Evolutionary conservation across 92 coral and sea anemone species (phyloP), one percentile per base, ranked within the genome.

Genomic region (Palythoa grandis): DNA sequence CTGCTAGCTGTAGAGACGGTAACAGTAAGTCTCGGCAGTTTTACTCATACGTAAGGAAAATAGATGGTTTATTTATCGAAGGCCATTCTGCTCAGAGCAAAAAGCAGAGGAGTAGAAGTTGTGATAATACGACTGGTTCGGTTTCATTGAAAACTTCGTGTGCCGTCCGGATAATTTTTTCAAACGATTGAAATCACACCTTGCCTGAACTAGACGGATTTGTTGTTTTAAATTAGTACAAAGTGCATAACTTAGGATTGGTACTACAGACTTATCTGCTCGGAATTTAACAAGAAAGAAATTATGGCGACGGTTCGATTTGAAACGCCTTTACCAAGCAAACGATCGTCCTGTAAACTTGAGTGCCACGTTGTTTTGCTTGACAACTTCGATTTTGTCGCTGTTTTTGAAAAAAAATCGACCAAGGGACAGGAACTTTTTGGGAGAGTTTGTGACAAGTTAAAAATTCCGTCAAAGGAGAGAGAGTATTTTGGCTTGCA

Each of bases 331-430:
- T 38, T 77, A 35, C 74, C 74, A 67, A 80, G 50, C 74, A 80
- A 80, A 53, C 82, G 86, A 48, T 77, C 87, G 38, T 91, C 91
- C 17, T 72, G 89, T 19, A 92, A 85, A 48, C 95, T 94, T 0
- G 78, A 84, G 54, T 92, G 98, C 80, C 94, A 94, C 76, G 91
- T 92, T n/a, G 95, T 94, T 7, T 90, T 94, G 72, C 92, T 94
- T 6, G 92, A 94, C 65, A 92, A 94, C 72, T 86, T 89, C 16
- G 86, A 89, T 52, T 94, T 90, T 71, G 86, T 72, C 29, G 90
- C 91, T 19, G 83, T 70, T 1, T 92, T 92, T 75, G 98, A 92
- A 47, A 87, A 83, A 53, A 94, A 94, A 93, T 90, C 98, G 7
- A 86, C 91, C 13, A 88, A 88, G 77, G 98, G 98, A 74, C 86